Conservation (phyloP, 2,113 vertebrate genomes). For the Zosterops lateralis region DNA sequence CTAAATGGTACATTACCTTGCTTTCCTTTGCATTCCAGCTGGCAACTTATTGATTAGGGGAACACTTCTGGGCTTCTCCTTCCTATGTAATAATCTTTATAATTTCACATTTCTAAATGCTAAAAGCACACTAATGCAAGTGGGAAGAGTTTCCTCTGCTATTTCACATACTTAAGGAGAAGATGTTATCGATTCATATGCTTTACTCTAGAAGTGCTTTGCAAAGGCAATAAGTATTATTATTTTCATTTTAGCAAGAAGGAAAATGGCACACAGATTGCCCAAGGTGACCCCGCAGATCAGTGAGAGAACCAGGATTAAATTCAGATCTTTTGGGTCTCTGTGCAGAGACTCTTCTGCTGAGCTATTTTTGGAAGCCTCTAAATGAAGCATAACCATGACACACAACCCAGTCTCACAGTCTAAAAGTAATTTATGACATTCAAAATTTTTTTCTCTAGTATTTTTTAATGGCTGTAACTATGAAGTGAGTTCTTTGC, state of each 20-base stretch:
- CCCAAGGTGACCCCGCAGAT: conserved; percentile 12
- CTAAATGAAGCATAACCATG: not conserved
- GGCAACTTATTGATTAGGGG: conserved; percentile 19
- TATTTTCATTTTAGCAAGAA: conserved; percentile 48
- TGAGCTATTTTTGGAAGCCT: conserved; percentile 4
- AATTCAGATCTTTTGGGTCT: not conserved
- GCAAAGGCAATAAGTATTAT: not conserved
- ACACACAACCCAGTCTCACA: not conserved
- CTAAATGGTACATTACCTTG: not conserved
- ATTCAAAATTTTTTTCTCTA: not conserved
- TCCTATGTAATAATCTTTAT: conserved; percentile 31
- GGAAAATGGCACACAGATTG: conserved; percentile 9
- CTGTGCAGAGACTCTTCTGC: not conserved
- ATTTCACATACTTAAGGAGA: conserved; percentile 44
- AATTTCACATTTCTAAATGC: conserved; percentile 45
- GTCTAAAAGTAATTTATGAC: not conserved
- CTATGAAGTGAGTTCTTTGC: not conserved
- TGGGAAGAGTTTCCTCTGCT: conserved; percentile 37
- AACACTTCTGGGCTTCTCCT: not conserved
- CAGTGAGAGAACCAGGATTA: conserved; percentile 8
- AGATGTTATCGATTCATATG: not conserved
- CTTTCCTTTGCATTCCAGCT: conserved; percentile 17
- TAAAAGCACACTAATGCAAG: conserved; percentile 32
- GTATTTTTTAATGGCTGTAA: not conserved
- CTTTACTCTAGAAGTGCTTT: conserved; percentile 31